phyloP scores from a whole-genome alignment of 2,888 invertebrate genomes.

The Tricholauxania praeusta region DNA sequence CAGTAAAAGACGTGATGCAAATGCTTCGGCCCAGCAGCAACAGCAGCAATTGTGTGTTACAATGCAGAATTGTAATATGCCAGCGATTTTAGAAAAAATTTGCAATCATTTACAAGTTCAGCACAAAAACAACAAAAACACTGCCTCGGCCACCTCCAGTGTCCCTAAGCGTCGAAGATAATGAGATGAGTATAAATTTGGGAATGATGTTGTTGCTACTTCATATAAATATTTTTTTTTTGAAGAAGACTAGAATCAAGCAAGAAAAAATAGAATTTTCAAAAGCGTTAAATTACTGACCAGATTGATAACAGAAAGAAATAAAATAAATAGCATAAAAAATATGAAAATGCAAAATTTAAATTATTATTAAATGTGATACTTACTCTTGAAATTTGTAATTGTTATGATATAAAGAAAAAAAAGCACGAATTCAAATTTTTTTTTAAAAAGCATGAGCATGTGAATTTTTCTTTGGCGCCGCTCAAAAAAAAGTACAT shows the following conservation, averaged over 20 bases:
- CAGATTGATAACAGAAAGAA: slow-evolving; percentile 17
- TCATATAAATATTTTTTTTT: too few species aligned
- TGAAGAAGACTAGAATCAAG: neutral
- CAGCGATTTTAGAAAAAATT: slow-evolving; percentile 26
- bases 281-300: neutral
- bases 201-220: neutral
- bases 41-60: slow-evolving; percentile 19
- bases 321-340: slow-evolving; percentile 1
- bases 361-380: slow-evolving; percentile 36
- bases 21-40: neutral
- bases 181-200: slow-evolving; percentile 12
- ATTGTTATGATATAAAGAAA: slow-evolving; percentile 6
- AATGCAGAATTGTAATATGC: slow-evolving; percentile 26
- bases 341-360: neutral
- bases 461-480: neutral
- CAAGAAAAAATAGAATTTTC: neutral
- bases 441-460: too few species aligned
- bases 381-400: slow-evolving; percentile 25
- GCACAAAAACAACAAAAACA: slow-evolving; percentile 35
- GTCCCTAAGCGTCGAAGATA: slow-evolving; percentile 21
- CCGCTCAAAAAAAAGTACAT: neutral
- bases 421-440: neutral
- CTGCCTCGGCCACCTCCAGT: slow-evolving; percentile 13
- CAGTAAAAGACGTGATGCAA: neutral
- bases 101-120: slow-evolving; percentile 26